Evolutionary conservation across 1,140 invertebrate genomes (phyloP).

Genomic region (Lepidurus apus): DNA sequence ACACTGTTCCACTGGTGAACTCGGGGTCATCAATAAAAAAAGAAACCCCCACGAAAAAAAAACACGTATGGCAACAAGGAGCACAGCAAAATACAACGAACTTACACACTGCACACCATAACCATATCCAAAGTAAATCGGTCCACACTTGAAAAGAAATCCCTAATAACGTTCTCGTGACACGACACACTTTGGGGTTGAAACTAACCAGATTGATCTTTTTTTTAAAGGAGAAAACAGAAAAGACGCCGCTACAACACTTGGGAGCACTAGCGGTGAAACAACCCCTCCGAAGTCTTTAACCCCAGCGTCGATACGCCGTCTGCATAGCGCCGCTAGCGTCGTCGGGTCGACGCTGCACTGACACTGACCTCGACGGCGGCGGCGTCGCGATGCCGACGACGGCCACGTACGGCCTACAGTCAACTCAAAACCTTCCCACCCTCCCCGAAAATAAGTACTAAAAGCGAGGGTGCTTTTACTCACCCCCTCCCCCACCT

Average conservation of each 20-base stretch:
- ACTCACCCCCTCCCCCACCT: background rate
- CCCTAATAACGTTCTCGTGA: constrained; percentile 2
- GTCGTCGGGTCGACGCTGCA: constrained; percentile 6
- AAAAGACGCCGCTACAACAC: background rate
- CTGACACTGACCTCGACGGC: constrained; percentile 3
- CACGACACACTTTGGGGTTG: background rate
- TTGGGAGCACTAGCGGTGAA: background rate
- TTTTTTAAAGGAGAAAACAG: background rate
- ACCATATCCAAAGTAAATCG: background rate
- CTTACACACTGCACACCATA: background rate
- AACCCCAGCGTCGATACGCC: constrained; percentile 8
- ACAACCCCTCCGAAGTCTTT: background rate
- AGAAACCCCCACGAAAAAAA: too few species aligned
- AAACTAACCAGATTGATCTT: background rate
- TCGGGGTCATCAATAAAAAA: background rate
- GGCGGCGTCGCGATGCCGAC: constrained; percentile 13
- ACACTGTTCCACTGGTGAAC: background rate
- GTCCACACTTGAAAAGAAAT: constrained; percentile 11
- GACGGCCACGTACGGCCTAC: background rate
- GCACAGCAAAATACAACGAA: too few species aligned
- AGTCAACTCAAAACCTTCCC: background rate
- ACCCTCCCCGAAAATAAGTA: background rate
- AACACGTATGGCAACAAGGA: too few species aligned
- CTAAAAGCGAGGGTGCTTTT: background rate
- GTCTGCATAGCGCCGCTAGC: background rate